Evolutionary conservation across 2,888 invertebrate genomes (phyloP).

Genomic region (Lymantria dispar): DNA sequence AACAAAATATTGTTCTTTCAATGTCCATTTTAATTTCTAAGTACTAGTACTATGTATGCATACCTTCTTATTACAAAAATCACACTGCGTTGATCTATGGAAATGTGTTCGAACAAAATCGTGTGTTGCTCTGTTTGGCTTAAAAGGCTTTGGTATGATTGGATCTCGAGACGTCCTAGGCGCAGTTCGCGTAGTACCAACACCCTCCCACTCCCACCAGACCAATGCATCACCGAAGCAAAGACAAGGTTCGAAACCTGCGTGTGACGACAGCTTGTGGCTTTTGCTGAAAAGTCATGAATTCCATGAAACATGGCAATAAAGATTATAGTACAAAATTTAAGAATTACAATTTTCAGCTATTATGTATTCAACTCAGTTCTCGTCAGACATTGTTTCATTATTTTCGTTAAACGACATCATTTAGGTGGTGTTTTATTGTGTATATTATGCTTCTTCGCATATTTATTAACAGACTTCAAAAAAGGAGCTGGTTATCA

Average conservation of each 20-base stretch:
- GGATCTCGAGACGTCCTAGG: slow-evolving; percentile 54
- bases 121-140: slow-evolving; percentile 73
- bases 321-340: not conserved
- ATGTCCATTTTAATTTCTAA: too few species aligned
- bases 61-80: slow-evolving; percentile 96
- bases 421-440: not conserved
- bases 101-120: slow-evolving; percentile 95
- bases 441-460: too few species aligned
- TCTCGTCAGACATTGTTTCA: slow-evolving; percentile 11
- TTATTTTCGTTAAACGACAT: slow-evolving; percentile 5
- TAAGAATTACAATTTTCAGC: slow-evolving; percentile 1
- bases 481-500: too few species aligned
- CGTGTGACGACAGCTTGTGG: slow-evolving; percentile 86
- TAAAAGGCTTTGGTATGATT: slow-evolving; percentile 47
- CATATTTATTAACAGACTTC: too few species aligned
- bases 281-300: slow-evolving; percentile 78
- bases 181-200: slow-evolving; percentile 50
- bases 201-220: slow-evolving; percentile 88
- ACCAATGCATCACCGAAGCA: slow-evolving; percentile 96
- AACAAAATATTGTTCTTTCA: too few species aligned
- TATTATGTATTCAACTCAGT: slow-evolving; percentile 2
- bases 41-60: not conserved
- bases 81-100: slow-evolving; percentile 93
- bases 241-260: slow-evolving; percentile 94
- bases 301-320: not conserved